A percentile compares a stretch with the other conserved stretches of the same genome.
Conservation (phyloP, 2,888 invertebrate genomes). For the Drosophila parthenogenetica region DNA sequence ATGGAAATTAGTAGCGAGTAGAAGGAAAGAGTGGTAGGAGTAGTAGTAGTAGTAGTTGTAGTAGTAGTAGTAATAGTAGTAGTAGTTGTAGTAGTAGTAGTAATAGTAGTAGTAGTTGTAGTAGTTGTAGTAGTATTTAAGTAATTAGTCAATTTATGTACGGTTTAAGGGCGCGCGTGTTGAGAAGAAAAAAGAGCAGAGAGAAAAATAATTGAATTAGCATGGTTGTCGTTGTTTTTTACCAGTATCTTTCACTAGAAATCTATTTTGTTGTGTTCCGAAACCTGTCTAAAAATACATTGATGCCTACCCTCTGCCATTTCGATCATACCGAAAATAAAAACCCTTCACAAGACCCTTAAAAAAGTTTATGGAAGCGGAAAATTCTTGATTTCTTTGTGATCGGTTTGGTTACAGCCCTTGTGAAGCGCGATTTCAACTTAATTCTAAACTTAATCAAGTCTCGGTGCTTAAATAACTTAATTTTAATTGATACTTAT, state of each 20-base stretch:
- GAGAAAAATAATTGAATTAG: conserved; percentile 81
- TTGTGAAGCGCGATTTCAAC: conserved; percentile 49
- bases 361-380: conserved; percentile 4
- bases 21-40: conserved; percentile 56
- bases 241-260: conserved; percentile 37
- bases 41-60: conserved; percentile 53
- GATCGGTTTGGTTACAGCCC: conserved; percentile 33
- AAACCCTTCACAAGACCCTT: conserved; percentile 57
- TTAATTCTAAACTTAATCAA: conserved; percentile 5
- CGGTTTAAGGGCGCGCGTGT: conserved; percentile 76
- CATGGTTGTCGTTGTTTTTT: conserved; percentile 65
- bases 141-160: conserved; percentile 45
- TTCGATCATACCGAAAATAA: conserved; percentile 51
- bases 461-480: background rate
- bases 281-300: conserved; percentile 36
- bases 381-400: conserved; percentile 4
- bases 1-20: conserved; percentile 59
- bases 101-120: conserved; percentile 44
- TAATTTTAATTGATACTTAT: conserved; percentile 27
- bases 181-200: conserved; percentile 83
- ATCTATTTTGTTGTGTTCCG: conserved; percentile 40
- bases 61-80: conserved; percentile 47
- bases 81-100: conserved; percentile 47
- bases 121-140: conserved; percentile 57
- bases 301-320: conserved; percentile 18